Evolutionary conservation across 1,140 invertebrate genomes (phyloP), one percentile per base, ranked within the genome.

Genomic region (Ceratoteleas bidentatus): DNA sequence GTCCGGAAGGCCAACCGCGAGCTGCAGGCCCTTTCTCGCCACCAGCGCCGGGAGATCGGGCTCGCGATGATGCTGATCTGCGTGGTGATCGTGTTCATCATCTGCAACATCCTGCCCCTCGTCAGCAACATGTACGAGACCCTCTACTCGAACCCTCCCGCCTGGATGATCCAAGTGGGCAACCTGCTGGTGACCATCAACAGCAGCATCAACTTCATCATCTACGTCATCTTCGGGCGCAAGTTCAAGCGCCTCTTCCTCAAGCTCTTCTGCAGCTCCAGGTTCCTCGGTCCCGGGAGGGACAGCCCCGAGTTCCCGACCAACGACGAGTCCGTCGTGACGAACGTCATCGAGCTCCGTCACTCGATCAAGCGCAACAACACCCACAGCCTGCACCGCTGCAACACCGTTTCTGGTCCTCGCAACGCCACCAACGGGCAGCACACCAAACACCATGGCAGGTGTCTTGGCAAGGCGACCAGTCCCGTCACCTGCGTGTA

Each of bases 101-200:
- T 96, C n/a, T 98, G 98, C 88, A 99, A 99, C 91, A 94, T 98
- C 36, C 93, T 98, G 38, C 96, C 98, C 0, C 92, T 99, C 34
- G 95, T 98, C 3, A 95, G 96, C 80, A 99, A 99, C 91, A 94
- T 98, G 16, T 93, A 96, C 69, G 97, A 98, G 88, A 94, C 94
- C 14, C 96, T 95, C 86, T 94, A 96, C 50, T 62, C 75, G n/a
- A 85, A 86, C 38, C 89, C 90, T 2, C 90, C 90, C 2, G 54
- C 65, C 1, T 91, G 89, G 89, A 91, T 99, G 52, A 96, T 99
- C 6, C 97, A 96, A 85, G 93, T 93, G 6, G 96, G 96, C 80
- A 99, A 99, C 89, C 93, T 99, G n/a, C 92, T 99, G 33, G 97
- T 99, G 9, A 98, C 97, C 32, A 95, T 99, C 83, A 99, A 99